Evolutionary conservation across 2,797 vertebrate genomes (phyloP), one percentile per base, ranked within the genome.

Genomic region (Arrhamphus sclerolepis): DNA sequence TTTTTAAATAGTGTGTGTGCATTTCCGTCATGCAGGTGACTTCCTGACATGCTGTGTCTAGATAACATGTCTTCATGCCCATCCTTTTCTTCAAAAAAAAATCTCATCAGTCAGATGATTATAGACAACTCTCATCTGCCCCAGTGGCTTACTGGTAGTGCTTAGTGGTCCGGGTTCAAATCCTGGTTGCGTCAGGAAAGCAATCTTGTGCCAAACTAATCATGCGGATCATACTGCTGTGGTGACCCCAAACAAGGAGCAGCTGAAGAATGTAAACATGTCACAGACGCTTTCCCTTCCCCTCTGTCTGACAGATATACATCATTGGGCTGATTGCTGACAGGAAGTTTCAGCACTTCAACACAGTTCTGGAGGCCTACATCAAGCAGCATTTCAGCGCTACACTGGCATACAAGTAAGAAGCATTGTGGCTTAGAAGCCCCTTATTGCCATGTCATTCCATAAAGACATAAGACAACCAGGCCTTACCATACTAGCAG

Each of bases 381-480:
- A 98, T 98, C 80, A 96, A 98, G 42, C 98, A 99, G 75, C 98
- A 99, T 82, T 99, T 99, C 66, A 99, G 98, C 61, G 98, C 98
- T 9, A 99, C 98, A 0, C 62, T 99, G 82, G 98, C 98, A 38
- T 99, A 99, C 92, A 98, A 97, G 98, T 98, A 92, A 87, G 96
- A 93, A 29, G 49, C 54, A 86, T 58, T 39, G 56, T 42, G 7
- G n/a, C 46, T 56, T 39, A 46, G 6, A 42, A 7, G 0, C 7
- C 19, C 16, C 10, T 65, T 62, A 7, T n/a, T 61, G n/a, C 46
- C 14, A 9, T 49, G 19, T 29, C 8, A 19, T 44, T 48, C 3
- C 46, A 62, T 43, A 55, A 42, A 46, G 17, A 26, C 19, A 29
- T 21, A 38, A 26, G 18, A 13, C 10, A 17, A 19, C 4, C 7